These are phyloP conservation scores for Amphibalanus amphitrite DNA, from an alignment of 1,140 invertebrate genomes.

Conservation along the genomic window DNA sequence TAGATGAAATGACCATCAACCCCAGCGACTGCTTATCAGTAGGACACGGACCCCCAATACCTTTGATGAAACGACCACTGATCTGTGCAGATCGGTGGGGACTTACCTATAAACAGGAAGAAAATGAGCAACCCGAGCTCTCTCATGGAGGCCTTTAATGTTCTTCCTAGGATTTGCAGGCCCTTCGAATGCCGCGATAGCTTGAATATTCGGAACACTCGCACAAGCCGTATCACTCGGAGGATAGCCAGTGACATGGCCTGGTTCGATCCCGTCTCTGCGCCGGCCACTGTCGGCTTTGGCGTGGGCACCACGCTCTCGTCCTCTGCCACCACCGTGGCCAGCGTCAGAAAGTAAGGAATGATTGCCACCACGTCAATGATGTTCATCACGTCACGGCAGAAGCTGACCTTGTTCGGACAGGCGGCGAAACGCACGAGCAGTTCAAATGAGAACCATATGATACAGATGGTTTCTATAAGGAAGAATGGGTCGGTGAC, in stretches of 20 bases:
- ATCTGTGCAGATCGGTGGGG: conserved; percentile 2
- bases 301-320: conserved; percentile 29
- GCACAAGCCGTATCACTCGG: conserved; percentile 88
- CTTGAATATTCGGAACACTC: conserved; percentile 98
- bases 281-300: background rate
- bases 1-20: no score
- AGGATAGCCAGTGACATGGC: conserved; percentile 96
- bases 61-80: no score
- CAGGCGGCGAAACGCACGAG: conserved; percentile 95
- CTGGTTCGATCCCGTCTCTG: conserved; percentile 49
- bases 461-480: conserved; percentile 94
- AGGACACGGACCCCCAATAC: no score
- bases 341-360: conserved; percentile 98
- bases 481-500: conserved; percentile 95
- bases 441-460: conserved; percentile 98
- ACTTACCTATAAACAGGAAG: conserved; percentile 97
- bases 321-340: conserved; percentile 91
- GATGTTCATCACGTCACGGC: conserved; percentile 98
- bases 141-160: conserved; percentile 97
- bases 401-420: conserved; percentile 95
- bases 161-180: conserved; percentile 92
- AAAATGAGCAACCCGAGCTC: conserved; percentile 99
- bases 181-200: conserved; percentile 94
- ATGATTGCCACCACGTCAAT: conserved; percentile 99
- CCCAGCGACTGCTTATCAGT: no score